Conservation (phyloP, 2,113 vertebrate species). For the Lota lota region DNA sequence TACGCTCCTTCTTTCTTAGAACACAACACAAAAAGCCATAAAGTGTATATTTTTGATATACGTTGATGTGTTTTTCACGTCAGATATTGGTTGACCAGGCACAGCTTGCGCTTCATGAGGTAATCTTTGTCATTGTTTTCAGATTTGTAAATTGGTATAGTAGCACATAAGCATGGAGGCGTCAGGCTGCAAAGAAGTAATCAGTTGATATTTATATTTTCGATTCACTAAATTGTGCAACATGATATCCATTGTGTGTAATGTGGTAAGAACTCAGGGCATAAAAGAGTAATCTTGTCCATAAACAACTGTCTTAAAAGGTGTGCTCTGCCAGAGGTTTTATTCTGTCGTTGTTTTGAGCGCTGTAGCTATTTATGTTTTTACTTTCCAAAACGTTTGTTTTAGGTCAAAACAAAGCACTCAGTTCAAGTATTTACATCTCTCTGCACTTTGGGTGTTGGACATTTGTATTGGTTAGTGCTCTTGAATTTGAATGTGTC, state of each 20-base stretch:
- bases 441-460: background rate
- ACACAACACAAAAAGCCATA: slow-evolving; percentile 50
- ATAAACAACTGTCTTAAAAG: slow-evolving; percentile 40
- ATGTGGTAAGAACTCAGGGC: slow-evolving; percentile 68
- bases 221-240: slow-evolving; percentile 40
- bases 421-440: slow-evolving; percentile 25
- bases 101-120: background rate
- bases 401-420: slow-evolving; percentile 12
- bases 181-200: background rate
- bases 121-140: background rate
- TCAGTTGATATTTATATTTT: slow-evolving; percentile 14
- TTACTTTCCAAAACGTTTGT: background rate
- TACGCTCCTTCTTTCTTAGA: slow-evolving; percentile 2
- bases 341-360: slow-evolving; percentile 13
- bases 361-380: too few relatives aligned
- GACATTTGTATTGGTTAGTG: background rate
- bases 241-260: slow-evolving; percentile 14
- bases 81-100: too few relatives aligned
- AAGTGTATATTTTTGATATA: slow-evolving; percentile 21
- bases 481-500: slow-evolving; percentile 3
- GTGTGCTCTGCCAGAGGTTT: slow-evolving; percentile 32
- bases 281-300: slow-evolving; percentile 39
- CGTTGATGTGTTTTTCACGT: background rate
- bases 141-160: background rate
- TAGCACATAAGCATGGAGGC: background rate